Evolutionary conservation across 2,888 invertebrate species (phyloP).

Genomic region (Thysanoteuthis rhombus): DNA sequence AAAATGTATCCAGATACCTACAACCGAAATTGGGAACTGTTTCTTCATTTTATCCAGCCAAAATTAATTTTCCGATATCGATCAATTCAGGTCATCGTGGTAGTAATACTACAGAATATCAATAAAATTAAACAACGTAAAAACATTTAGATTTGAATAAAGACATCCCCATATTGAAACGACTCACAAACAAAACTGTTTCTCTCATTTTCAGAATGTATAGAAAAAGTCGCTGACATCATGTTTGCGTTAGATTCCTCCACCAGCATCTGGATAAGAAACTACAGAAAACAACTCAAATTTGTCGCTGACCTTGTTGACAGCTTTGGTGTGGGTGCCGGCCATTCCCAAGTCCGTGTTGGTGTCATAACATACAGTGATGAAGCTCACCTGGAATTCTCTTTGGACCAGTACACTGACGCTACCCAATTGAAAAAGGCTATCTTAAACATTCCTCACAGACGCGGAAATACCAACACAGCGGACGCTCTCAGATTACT

Average conservation of each 20-base stretch:
- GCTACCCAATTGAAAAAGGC: slow-evolving; percentile 40
- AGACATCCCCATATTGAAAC: neutral
- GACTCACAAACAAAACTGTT: neutral
- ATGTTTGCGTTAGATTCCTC: slow-evolving; percentile 55
- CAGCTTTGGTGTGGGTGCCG: slow-evolving; percentile 44
- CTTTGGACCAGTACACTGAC: slow-evolving; percentile 39
- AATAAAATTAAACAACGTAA: neutral
- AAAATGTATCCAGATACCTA: too few species aligned
- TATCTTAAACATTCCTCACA: slow-evolving; percentile 37
- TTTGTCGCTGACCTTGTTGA: slow-evolving; percentile 47
- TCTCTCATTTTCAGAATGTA: slow-evolving; percentile 41
- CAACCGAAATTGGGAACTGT: too few species aligned
- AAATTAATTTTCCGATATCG: too few species aligned
- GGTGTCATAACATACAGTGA: slow-evolving; percentile 50
- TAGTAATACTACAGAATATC: too few species aligned
- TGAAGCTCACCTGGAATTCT: slow-evolving; percentile 40
- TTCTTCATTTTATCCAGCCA: too few species aligned
- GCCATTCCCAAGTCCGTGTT: slow-evolving; percentile 43
- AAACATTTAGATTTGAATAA: neutral
- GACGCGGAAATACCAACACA: neutral
- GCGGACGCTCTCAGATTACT: neutral
- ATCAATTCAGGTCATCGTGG: too few species aligned
- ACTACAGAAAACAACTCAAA: slow-evolving; percentile 51
- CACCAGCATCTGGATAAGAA: slow-evolving; percentile 52
- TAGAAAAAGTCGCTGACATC: slow-evolving; percentile 51